phyloP scores from a whole-genome alignment of 1,140 invertebrate genomes.

The Agrypnia vestita region DNA sequence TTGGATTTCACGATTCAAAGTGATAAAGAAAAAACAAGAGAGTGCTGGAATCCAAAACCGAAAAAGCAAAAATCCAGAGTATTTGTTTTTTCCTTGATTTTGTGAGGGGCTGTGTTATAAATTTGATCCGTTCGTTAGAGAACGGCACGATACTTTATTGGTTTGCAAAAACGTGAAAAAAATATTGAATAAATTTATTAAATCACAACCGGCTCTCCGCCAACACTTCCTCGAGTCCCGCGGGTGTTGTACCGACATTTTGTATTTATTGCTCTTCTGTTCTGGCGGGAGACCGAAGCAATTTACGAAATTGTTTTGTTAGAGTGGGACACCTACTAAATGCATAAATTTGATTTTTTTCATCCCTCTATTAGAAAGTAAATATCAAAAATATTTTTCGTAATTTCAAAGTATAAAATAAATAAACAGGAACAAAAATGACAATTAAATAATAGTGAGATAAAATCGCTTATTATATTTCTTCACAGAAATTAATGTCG shows the following conservation, averaged over 20 bases:
- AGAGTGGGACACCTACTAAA: too few species aligned
- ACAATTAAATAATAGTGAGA: too few species aligned
- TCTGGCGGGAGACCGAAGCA: not conserved
- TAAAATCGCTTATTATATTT: too few species aligned
- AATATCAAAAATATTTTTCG: too few species aligned
- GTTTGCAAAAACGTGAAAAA: conserved; percentile 29
- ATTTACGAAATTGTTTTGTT: not conserved
- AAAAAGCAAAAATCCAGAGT: not conserved
- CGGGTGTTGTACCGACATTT: conserved; percentile 33
- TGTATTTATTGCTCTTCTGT: conserved; percentile 21
- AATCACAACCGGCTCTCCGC: conserved; percentile 16
- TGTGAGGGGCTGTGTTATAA: not conserved
- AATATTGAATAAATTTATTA: conserved; percentile 38
- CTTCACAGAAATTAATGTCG: too few species aligned
- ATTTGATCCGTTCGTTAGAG: conserved; percentile 22
- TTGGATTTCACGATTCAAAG: too few species aligned
- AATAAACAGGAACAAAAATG: too few species aligned
- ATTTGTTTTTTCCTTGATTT: not conserved
- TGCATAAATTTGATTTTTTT: too few species aligned
- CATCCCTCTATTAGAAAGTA: too few species aligned
- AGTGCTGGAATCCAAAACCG: too few species aligned
- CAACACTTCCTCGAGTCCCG: not conserved
- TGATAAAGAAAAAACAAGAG: too few species aligned
- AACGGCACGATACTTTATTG: conserved; percentile 2
- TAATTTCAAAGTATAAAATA: too few species aligned